These are phyloP conservation scores for Philypnodon macrostomus DNA, from an alignment of 2,797 vertebrate species.

Conservation along the genomic window DNA sequence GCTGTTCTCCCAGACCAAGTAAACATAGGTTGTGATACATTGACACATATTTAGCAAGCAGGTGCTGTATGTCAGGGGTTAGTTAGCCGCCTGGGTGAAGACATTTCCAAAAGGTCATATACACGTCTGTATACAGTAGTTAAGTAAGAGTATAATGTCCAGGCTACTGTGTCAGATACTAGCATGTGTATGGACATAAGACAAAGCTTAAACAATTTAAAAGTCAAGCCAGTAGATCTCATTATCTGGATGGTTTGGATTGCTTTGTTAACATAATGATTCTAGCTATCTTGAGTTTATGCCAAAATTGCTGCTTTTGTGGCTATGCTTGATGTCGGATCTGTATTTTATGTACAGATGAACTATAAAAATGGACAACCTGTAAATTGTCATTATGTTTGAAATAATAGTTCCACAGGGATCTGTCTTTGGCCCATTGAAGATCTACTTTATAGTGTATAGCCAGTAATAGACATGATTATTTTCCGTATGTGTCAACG, in stretches of 20 bases:
- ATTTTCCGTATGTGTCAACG: too few relatives aligned
- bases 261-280: background rate
- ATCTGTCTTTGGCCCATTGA: background rate
- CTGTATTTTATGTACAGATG: too few relatives aligned
- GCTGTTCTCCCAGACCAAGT: background rate
- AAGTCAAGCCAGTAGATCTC: too few relatives aligned
- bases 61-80: slow-evolving; percentile 3
- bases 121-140: slow-evolving; percentile 10
- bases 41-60: slow-evolving; percentile 1
- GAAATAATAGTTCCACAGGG: slow-evolving; percentile 4
- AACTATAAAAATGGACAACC: too few relatives aligned
- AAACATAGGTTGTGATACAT: background rate
- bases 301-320: too few relatives aligned
- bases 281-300: too few relatives aligned
- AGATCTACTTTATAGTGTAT: too few relatives aligned
- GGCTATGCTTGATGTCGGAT: too few relatives aligned
- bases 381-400: too few relatives aligned
- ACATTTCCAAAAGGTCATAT: slow-evolving; percentile 21
- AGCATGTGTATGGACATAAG: background rate
- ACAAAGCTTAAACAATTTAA: background rate
- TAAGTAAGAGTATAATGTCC: slow-evolving; percentile 9
- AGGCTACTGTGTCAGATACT: background rate
- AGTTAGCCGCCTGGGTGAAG: slow-evolving; percentile 12
- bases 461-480: too few relatives aligned
- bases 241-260: background rate